Conservation (phyloP, 2,888 invertebrate species). For the Stenurella melanura region DNA sequence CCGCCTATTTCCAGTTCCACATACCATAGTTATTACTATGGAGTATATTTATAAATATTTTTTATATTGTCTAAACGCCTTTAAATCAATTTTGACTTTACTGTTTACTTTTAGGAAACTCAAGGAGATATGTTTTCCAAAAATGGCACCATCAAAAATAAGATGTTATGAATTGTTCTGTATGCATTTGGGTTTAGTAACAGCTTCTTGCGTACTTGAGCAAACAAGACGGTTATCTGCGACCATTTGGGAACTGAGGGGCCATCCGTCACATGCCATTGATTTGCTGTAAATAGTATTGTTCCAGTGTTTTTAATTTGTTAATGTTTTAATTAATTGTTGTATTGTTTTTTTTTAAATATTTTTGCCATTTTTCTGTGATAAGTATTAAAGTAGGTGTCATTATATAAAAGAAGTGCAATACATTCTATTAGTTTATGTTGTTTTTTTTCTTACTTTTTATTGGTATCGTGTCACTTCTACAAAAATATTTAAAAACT, state of each 20-base stretch:
- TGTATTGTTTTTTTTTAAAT: slow-evolving; percentile 12
- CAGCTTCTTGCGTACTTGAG: slow-evolving; percentile 88
- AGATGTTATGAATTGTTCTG: slow-evolving; percentile 87
- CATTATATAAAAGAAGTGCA: neutral
- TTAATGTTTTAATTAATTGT: slow-evolving; percentile 9
- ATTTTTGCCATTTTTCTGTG: slow-evolving; percentile 21
- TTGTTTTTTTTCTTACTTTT: too few relatives aligned
- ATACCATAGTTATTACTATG: too few relatives aligned
- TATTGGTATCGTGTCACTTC: too few relatives aligned
- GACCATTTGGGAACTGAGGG: slow-evolving; percentile 84
- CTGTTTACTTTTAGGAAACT: slow-evolving; percentile 75
- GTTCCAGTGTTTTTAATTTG: neutral
- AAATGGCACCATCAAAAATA: slow-evolving; percentile 78
- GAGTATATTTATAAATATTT: too few relatives aligned
- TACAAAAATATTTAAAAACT: too few relatives aligned
- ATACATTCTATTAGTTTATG: neutral
- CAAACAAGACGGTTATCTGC: slow-evolving; percentile 89
- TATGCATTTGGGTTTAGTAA: slow-evolving; percentile 88
- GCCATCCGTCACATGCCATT: slow-evolving; percentile 78
- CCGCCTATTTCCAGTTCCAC: too few relatives aligned
- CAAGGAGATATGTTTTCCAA: slow-evolving; percentile 81
- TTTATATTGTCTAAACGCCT: neutral
- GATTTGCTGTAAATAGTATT: slow-evolving; percentile 75
- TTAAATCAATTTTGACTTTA: neutral
- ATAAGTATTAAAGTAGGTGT: neutral